Conservation (phyloP, 2,797 vertebrate species). For the Emys orbicularis region DNA sequence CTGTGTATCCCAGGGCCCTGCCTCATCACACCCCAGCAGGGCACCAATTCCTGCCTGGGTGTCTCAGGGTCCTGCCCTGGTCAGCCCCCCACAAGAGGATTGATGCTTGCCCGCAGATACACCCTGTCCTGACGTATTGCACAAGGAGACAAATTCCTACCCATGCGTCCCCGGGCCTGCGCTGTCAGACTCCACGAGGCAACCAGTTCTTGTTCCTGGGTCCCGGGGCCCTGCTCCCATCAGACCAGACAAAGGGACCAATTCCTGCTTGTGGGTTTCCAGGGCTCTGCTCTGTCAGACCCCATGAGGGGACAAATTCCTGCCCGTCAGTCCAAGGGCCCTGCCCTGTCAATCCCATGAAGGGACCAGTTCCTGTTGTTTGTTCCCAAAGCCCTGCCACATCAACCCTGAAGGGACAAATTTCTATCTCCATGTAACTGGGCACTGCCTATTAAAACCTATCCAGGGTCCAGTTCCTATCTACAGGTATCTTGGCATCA, state of each 20-base stretch:
- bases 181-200: fast-evolving
- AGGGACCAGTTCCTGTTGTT: neutral
- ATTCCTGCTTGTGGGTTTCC: neutral
- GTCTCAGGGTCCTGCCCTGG: neutral
- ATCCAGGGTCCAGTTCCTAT: neutral
- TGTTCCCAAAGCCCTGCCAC: neutral
- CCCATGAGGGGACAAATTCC: neutral
- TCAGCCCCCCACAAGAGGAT: neutral
- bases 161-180: no score
- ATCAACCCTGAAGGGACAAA: neutral
- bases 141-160: neutral
- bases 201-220: neutral
- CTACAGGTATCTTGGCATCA: conserved; percentile 38
- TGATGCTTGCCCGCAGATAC: neutral
- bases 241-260: neutral
- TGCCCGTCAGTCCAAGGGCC: fast-evolving
- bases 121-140: neutral
- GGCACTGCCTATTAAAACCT: neutral
- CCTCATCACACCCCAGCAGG: neutral
- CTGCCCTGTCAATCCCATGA: neutral
- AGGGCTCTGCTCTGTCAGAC: neutral
- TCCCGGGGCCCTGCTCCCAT: neutral
- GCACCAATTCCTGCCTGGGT: neutral
- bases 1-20: neutral
- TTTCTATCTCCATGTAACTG: neutral